Conservation (phyloP, 2,797 vertebrate genomes). For the Hoplostethus atlanticus region DNA sequence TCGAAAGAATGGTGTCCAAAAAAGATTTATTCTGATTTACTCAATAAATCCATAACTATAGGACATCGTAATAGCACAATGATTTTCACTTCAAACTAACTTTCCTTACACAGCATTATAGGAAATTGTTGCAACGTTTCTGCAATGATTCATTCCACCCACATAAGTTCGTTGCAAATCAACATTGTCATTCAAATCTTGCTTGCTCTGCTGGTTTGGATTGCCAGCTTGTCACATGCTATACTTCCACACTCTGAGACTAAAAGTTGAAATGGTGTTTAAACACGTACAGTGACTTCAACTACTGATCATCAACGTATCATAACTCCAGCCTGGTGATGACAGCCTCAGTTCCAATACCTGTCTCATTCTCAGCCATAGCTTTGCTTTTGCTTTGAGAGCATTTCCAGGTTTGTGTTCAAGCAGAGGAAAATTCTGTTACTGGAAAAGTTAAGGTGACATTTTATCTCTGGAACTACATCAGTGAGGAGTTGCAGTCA, state of each 20-base stretch:
- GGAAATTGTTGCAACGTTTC: slow-evolving; percentile 1
- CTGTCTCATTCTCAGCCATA: slow-evolving; percentile 39
- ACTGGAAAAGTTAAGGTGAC: slow-evolving; percentile 3
- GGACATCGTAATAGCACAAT: background rate
- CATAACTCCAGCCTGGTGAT: slow-evolving; percentile 29
- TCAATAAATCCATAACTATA: background rate
- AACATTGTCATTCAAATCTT: slow-evolving; percentile 10
- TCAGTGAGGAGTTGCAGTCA: background rate
- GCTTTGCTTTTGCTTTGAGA: slow-evolving; percentile 20
- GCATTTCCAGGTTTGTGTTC: slow-evolving; percentile 35
- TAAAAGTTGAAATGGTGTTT: slow-evolving; percentile 13
- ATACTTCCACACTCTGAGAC: background rate
- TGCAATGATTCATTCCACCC: slow-evolving; percentile 2
- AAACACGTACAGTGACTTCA: slow-evolving; percentile 12
- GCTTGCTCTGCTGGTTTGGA: slow-evolving; percentile 1
- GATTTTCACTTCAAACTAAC: background rate
- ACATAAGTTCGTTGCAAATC: background rate
- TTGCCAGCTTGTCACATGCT: slow-evolving; percentile 26
- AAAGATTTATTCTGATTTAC: background rate
- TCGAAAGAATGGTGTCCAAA: slow-evolving; percentile 19
- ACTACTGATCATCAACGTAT: slow-evolving; percentile 27
- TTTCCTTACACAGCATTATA: background rate
- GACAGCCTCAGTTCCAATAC: slow-evolving; percentile 28
- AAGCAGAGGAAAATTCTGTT: slow-evolving; percentile 24
- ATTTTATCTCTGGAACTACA: background rate